These are phyloP conservation scores for Rhinoderma darwinii DNA, from an alignment of 2,113 vertebrate species.

Conservation along the genomic window DNA sequence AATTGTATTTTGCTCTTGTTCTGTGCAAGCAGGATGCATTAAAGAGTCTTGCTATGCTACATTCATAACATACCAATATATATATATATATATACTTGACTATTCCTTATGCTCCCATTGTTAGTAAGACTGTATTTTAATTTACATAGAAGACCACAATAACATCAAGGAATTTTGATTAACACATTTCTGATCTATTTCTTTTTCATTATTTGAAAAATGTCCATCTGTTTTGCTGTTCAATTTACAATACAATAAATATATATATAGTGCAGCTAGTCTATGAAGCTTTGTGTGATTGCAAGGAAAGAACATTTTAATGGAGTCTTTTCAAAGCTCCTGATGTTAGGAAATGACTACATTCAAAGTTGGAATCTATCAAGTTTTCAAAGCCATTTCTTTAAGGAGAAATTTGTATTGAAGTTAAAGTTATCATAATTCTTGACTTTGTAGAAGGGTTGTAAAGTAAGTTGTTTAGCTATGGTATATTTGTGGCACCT, in stretches of 20 bases:
- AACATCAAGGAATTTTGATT: slow-evolving; percentile 51
- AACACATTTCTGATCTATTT: slow-evolving; percentile 33
- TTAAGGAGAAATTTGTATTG: slow-evolving; percentile 12
- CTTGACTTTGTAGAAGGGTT: slow-evolving; percentile 2
- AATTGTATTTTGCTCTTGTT: slow-evolving; percentile 56
- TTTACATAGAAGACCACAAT: slow-evolving; percentile 35
- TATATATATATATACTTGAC: too few relatives aligned
- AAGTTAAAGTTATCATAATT: neutral
- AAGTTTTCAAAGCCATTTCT: slow-evolving; percentile 10
- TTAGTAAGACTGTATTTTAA: slow-evolving; percentile 42
- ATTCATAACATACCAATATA: slow-evolving; percentile 39
- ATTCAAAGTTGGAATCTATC: slow-evolving; percentile 11
- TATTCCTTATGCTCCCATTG: slow-evolving; percentile 45
- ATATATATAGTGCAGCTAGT: slow-evolving; percentile 4
- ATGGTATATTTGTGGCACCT: neutral
- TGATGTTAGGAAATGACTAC: slow-evolving; percentile 32
- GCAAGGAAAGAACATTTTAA: slow-evolving; percentile 28
- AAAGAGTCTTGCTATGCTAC: slow-evolving; percentile 37
- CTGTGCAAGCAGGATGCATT: slow-evolving; percentile 37
- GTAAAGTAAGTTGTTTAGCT: slow-evolving; percentile 16
- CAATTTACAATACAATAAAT: slow-evolving; percentile 24
- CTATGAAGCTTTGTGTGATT: neutral
- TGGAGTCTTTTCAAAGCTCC: slow-evolving; percentile 34
- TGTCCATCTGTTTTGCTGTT: slow-evolving; percentile 40
- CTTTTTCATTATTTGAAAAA: slow-evolving; percentile 35